These are phyloP conservation scores for Lampris megalopsis DNA, from an alignment of 2,113 vertebrate genomes.

Conservation along the genomic window DNA sequence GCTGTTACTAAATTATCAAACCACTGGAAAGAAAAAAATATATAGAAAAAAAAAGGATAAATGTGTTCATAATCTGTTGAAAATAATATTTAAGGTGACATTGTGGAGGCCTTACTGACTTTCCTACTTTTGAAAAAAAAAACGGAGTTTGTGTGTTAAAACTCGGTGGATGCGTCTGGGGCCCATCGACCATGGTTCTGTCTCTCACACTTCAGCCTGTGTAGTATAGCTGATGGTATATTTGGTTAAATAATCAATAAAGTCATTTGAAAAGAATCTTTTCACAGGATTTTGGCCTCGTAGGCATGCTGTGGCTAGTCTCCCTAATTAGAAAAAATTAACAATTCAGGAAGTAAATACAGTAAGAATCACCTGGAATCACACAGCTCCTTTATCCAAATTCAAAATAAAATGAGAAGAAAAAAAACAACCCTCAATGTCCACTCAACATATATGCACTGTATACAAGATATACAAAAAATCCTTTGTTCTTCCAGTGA, in stretches of 20 bases:
- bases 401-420: conserved; percentile 36
- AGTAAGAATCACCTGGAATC: conserved; percentile 7
- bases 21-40: conserved; percentile 64
- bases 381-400: conserved; percentile 42
- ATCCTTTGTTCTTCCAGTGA: background rate
- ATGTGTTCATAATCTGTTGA: conserved; percentile 79
- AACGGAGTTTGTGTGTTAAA: conserved; percentile 63
- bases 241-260: conserved; percentile 86
- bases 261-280: conserved; percentile 74
- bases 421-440: background rate
- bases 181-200: conserved; percentile 62
- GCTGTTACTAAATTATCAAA: conserved; percentile 71
- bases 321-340: background rate
- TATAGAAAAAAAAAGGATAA: conserved; percentile 56
- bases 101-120: conserved; percentile 85
- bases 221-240: conserved; percentile 82
- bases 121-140: conserved; percentile 81
- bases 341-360: background rate
- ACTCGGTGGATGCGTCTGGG: conserved; percentile 62
- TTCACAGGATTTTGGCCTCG: background rate
- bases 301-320: background rate
- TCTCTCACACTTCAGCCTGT: conserved; percentile 80
- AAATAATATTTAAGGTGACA: conserved; percentile 75
- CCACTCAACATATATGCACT: background rate
- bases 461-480: background rate